A percentile compares a stretch with the other conserved stretches of the same genome.
These are phyloP conservation scores for Lasiommata megera DNA, from an alignment of 2,888 invertebrate species.

Conservation along the genomic window DNA sequence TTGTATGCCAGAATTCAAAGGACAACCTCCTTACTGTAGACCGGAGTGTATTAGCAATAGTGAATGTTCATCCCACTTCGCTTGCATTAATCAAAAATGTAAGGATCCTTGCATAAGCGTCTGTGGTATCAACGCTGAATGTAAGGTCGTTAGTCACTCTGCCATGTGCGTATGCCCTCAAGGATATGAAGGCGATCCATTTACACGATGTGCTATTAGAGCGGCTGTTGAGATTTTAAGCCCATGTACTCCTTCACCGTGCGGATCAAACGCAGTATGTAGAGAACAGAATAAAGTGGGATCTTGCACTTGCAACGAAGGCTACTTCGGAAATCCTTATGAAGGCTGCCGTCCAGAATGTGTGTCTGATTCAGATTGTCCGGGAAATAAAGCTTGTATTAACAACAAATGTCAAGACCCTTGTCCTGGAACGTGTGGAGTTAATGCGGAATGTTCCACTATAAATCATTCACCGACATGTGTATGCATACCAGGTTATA, in stretches of 20 bases:
- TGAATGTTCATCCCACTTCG: conserved; percentile 86
- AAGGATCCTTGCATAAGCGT: conserved; percentile 86
- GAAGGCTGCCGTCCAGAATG: conserved; percentile 90
- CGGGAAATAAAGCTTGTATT: conserved; percentile 86
- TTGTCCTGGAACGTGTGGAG: conserved; percentile 88
- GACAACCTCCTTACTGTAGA: conserved; percentile 88
- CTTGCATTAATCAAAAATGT: conserved; percentile 88
- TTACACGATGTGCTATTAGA: conserved; percentile 10
- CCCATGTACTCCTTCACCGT: conserved; percentile 86
- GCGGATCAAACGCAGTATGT: conserved; percentile 87
- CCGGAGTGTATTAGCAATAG: conserved; percentile 90
- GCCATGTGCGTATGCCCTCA: conserved; percentile 83
- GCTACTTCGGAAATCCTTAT: conserved; percentile 88
- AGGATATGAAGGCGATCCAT: conserved; percentile 14
- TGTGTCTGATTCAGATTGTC: conserved; percentile 86
- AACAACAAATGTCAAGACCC: conserved; percentile 88
- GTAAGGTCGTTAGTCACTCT: conserved; percentile 88
- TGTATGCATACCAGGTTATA: conserved; percentile 83
- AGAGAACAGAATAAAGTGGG: conserved; percentile 85
- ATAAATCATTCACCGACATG: conserved; percentile 87
- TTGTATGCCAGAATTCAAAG: conserved; percentile 85
- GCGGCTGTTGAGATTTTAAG: conserved; percentile 73
- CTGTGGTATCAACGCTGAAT: conserved; percentile 87
- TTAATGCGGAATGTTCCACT: conserved; percentile 86
- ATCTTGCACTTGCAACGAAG: conserved; percentile 85